These are phyloP conservation scores for Spisula subtruncata DNA, from an alignment of 2,888 invertebrate species.

Conservation along the genomic window DNA sequence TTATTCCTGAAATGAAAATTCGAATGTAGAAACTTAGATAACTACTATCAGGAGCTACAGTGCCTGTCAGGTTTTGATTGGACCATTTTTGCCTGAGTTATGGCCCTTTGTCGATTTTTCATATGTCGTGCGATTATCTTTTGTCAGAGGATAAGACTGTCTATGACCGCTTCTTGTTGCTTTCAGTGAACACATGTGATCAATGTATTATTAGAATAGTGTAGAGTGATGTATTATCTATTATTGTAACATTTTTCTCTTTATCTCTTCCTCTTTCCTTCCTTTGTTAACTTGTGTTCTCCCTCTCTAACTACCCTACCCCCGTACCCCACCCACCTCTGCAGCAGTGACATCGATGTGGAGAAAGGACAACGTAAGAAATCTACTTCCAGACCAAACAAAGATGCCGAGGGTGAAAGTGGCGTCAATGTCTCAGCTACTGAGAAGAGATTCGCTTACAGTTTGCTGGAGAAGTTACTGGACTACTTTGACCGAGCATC, in stretches of 20 bases:
- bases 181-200: neutral
- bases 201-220: neutral
- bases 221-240: neutral
- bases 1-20: no score
- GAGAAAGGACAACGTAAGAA: constrained; percentile 69
- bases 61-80: no score
- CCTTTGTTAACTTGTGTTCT: constrained; percentile 55
- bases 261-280: constrained; percentile 59
- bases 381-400: constrained; percentile 82
- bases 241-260: constrained; percentile 23
- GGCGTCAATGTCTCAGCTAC: constrained; percentile 91
- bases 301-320: constrained; percentile 43
- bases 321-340: constrained; percentile 56
- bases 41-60: no score
- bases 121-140: no score
- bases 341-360: constrained; percentile 71
- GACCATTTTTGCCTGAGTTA: no score
- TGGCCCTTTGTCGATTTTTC: no score
- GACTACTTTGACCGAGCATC: constrained; percentile 98
- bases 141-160: no score
- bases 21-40: no score
- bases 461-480: constrained; percentile 97
- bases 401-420: constrained; percentile 84
- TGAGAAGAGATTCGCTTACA: constrained; percentile 98
- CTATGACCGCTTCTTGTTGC: no score